Percentiles rank a stretch among this genome's conserved stretches.
Conservation (phyloP, 2,113 vertebrate genomes). For the Hydrochoerus hydrochaeris region DNA sequence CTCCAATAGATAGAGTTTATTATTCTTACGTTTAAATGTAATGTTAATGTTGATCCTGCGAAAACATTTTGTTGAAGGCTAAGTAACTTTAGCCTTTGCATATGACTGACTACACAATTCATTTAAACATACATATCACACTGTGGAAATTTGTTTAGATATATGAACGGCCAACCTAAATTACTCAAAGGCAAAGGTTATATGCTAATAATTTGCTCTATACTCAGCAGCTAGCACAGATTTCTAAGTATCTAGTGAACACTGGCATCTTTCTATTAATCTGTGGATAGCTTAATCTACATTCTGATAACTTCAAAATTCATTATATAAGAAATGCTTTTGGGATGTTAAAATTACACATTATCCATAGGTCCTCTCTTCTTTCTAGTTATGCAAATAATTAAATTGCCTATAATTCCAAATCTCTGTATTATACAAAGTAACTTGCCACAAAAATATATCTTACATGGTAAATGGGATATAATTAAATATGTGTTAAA, state of each 20-base stretch:
- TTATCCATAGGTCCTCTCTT: background rate
- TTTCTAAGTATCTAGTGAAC: background rate
- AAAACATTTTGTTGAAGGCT: background rate
- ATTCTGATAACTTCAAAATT: constrained; percentile 6
- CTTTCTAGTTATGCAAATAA: background rate
- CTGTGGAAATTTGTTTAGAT: background rate
- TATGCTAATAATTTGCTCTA: background rate
- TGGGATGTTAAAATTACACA: background rate
- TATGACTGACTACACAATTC: background rate
- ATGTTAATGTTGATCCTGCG: background rate
- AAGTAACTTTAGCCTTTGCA: background rate
- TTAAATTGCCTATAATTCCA: background rate
- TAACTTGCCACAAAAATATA: background rate
- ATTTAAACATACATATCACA: background rate
- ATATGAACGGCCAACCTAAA: background rate
- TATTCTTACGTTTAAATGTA: background rate
- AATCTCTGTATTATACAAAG: background rate
- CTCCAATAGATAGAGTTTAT: background rate
- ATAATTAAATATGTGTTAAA: background rate
- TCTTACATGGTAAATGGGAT: background rate
- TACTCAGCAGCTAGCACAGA: background rate
- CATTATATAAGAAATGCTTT: background rate
- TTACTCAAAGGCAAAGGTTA: constrained; percentile 3
- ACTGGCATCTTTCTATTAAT: background rate
- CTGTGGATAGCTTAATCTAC: background rate